Conservation (phyloP, 2,888 invertebrate species). For the Phoenoteleia sp. region DNA sequence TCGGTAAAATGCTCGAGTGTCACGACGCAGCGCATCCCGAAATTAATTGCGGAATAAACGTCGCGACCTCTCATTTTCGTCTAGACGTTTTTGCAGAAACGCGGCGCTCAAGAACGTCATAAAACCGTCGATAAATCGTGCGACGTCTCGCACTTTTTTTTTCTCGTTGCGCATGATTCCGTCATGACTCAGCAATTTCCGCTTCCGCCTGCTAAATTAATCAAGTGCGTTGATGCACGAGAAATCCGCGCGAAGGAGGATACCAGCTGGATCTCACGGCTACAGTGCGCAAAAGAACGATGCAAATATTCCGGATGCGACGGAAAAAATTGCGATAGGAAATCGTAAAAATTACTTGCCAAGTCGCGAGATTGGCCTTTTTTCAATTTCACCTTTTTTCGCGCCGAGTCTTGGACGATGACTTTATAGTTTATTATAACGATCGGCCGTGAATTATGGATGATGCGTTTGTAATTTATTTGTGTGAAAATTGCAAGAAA, state of each 20-base stretch:
- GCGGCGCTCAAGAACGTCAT: conserved; percentile 11
- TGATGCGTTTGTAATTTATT: too few species aligned
- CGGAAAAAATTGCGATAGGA: conserved; percentile 38
- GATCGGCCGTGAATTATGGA: too few species aligned
- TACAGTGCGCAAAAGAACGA: conserved; percentile 32
- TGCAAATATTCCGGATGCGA: conserved; percentile 9
- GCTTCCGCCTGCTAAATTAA: conserved; percentile 71
- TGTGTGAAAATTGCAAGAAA: too few species aligned
- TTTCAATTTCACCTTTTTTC: neutral
- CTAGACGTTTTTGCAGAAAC: conserved; percentile 26
- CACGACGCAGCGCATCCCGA: neutral
- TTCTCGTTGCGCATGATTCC: conserved; percentile 55
- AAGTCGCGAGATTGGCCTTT: conserved; percentile 31
- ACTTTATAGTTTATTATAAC: neutral
- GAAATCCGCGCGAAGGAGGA: conserved; percentile 53
- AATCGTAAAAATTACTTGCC: conserved; percentile 52
- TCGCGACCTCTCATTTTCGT: conserved; percentile 7
- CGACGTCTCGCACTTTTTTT: conserved; percentile 27
- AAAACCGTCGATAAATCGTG: conserved; percentile 56
- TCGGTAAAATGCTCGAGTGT: neutral
- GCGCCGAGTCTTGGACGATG: neutral
- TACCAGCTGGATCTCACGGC: conserved; percentile 42
- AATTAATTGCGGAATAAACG: conserved; percentile 47
- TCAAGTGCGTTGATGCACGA: conserved; percentile 64
- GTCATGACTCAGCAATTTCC: conserved; percentile 68